Evolutionary conservation across 2,113 vertebrate genomes (phyloP), one percentile per base, ranked within the genome.

Genomic region (Hyla sarda): DNA sequence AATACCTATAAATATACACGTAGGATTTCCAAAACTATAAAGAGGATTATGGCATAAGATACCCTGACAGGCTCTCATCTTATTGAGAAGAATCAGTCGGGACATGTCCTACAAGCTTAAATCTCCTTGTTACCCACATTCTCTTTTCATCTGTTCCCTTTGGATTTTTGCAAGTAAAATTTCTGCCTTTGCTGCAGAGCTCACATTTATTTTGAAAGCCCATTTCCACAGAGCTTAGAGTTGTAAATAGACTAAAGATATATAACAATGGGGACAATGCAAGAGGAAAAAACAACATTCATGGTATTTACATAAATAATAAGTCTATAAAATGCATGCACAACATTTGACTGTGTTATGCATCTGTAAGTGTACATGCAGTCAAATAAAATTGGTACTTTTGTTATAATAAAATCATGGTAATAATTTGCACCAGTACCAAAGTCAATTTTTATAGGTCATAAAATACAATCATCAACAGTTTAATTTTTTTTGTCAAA

Each of bases 151-250:
- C 45, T 82, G 65, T 37, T 82, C 28, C 47, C 60, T 82, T 54
- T 82, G 30, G 81, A 72, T 37, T 82, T 82, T 82, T 82, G 56
- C 60, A 67, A 82, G 79, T 50, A 50, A 67, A 67, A 82, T 82
- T 67, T 67, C 45, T 48, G 58, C 60, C 79, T 69, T 45, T 47
- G 23, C 56, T 62, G 54, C 54, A 62, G 34, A 62, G 62, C 13
- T 80, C 77, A 80, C 77, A 60, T 80, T 80, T 45, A 41, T 54
- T 80, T 79, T 41, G 4, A 80, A 80, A 80, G 77, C 34, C 1
- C 54, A 80, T 80, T 80, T 80, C 77, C 77, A 60, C 32, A 80
- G 77, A 80, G 77, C 30, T 80, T 60, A 80, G 28, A 56, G 32
- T 58, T 80, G 77, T 60, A 60, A 80, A 80, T 80, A 45, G 77